These are phyloP conservation scores for Elysia crispata DNA, from an alignment of 2,888 invertebrate genomes.

Conservation along the genomic window DNA sequence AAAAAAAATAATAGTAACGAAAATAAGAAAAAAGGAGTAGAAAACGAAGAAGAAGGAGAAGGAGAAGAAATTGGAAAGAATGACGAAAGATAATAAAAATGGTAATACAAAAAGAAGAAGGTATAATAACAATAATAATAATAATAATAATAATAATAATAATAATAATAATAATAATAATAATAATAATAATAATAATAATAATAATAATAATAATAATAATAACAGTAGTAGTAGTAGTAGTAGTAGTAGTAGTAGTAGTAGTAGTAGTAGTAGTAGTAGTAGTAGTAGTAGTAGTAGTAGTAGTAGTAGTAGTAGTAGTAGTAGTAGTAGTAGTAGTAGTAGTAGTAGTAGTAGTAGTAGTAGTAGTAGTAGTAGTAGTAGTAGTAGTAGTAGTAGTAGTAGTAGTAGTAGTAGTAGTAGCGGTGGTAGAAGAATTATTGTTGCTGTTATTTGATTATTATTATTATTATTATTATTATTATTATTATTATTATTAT, in stretches of 20 bases:
- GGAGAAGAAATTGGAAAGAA: too few species aligned
- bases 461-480: too few species aligned
- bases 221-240: constrained; percentile 10
- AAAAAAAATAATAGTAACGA: too few species aligned
- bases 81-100: too few species aligned
- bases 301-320: constrained; percentile 28
- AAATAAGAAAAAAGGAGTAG: too few species aligned
- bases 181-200: too few species aligned
- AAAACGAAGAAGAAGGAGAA: too few species aligned
- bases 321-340: constrained; percentile 26
- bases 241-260: constrained; percentile 28
- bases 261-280: constrained; percentile 26
- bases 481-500: background rate
- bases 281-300: constrained; percentile 28
- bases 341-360: constrained; percentile 28
- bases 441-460: too few species aligned
- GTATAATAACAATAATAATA: too few species aligned
- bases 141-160: too few species aligned
- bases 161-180: too few species aligned
- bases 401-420: constrained; percentile 24
- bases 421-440: constrained; percentile 6
- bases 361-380: constrained; percentile 28
- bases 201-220: background rate
- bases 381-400: constrained; percentile 17
- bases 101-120: too few species aligned